Conservation (phyloP, 1,140 invertebrate genomes). For the Teleopsis dalmanni region DNA sequence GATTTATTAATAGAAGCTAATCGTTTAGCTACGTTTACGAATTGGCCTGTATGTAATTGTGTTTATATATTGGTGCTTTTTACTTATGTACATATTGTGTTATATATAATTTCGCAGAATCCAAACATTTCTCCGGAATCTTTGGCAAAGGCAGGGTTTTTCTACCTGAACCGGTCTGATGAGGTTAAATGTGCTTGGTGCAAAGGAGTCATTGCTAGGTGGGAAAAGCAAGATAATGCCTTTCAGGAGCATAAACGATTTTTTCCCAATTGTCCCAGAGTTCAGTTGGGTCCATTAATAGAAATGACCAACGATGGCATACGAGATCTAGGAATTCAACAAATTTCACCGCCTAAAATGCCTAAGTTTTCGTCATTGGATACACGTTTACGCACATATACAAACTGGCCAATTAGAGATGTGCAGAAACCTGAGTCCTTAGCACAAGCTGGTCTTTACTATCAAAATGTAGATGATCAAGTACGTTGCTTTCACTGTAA, state of each 20-base stretch:
- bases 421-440: constrained; percentile 59
- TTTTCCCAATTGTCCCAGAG: constrained; percentile 60
- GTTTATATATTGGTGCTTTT: neutral
- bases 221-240: constrained; percentile 66
- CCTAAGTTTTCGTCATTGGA: constrained; percentile 56
- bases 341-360: constrained; percentile 54
- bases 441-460: constrained; percentile 71
- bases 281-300: constrained; percentile 35
- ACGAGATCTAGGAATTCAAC: constrained; percentile 56
- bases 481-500: constrained; percentile 90
- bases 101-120: constrained; percentile 21
- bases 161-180: constrained; percentile 44
- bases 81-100: neutral
- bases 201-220: constrained; percentile 63
- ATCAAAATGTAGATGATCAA: constrained; percentile 55
- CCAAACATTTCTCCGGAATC: constrained; percentile 54
- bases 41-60: constrained; percentile 54
- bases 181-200: constrained; percentile 75
- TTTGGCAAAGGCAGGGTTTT: constrained; percentile 70
- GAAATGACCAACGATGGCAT: constrained; percentile 45
- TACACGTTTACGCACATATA: constrained; percentile 57
- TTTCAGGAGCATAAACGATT: constrained; percentile 63
- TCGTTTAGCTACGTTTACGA: constrained; percentile 51
- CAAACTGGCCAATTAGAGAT: constrained; percentile 54
- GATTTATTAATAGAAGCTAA: constrained; percentile 31